A percentile compares a stretch with the other conserved stretches of the same genome.
Conservation (phyloP, 2,113 vertebrate species). For the Cephalopholis sonnerati region DNA sequence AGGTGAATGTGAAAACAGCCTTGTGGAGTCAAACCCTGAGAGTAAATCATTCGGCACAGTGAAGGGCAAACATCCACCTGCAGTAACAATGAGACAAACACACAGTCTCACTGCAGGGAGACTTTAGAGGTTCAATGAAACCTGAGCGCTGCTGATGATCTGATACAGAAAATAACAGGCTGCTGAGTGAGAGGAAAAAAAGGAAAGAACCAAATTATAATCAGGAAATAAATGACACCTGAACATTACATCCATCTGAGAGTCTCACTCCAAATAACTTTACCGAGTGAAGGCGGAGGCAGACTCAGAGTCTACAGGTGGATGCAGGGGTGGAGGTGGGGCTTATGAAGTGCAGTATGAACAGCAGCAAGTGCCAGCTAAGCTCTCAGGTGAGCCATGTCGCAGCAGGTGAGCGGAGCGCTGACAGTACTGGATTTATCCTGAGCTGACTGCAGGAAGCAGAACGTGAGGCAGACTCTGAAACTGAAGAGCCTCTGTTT, state of each 20-base stretch:
- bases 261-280: background rate
- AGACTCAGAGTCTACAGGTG: background rate
- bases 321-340: background rate
- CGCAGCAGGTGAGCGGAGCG: slow-evolving; percentile 4
- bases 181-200: background rate
- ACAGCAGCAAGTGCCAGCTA: background rate
- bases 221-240: background rate
- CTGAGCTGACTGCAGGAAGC: background rate
- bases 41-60: background rate
- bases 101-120: background rate
- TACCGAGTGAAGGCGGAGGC: background rate
- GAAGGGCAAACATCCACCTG: background rate
- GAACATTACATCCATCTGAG: background rate
- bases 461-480: background rate
- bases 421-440: background rate
- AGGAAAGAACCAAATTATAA: background rate
- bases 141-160: background rate
- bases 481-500: background rate
- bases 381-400: slow-evolving; percentile 3
- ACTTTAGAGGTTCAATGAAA: background rate
- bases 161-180: too few species aligned
- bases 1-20: background rate
- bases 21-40: background rate
- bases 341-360: background rate
- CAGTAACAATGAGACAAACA: background rate